phyloP scores from a whole-genome alignment of 2,797 vertebrate species.

The Odontamblyopus lacepedii region DNA sequence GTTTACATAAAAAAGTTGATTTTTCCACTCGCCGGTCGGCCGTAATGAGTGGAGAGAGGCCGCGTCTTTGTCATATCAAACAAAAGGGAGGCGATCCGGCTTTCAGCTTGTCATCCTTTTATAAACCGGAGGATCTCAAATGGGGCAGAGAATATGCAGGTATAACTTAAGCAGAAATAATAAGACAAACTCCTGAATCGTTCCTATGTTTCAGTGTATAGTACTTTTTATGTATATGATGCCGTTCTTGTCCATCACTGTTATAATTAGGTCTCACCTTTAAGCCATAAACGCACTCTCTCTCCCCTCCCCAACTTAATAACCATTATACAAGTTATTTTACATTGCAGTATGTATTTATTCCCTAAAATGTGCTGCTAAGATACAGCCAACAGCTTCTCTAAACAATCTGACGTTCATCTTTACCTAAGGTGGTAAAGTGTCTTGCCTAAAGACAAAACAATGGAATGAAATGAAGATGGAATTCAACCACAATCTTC shows the following conservation, averaged over 20 bases:
- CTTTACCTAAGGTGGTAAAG: too few species aligned
- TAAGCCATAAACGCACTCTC: background rate
- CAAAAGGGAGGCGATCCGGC: background rate
- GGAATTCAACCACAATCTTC: too few species aligned
- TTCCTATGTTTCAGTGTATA: too few species aligned
- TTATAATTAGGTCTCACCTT: background rate
- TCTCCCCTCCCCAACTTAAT: background rate
- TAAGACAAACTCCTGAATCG: background rate
- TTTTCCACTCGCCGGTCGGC: constrained; percentile 22
- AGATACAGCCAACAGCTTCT: too few species aligned
- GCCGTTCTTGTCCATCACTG: background rate
- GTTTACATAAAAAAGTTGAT: constrained; percentile 22
- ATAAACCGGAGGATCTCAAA: constrained; percentile 16
- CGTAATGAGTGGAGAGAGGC: constrained; percentile 17
- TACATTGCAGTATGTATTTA: background rate
- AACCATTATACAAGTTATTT: background rate
- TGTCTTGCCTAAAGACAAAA: too few species aligned
- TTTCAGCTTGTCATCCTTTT: constrained; percentile 2
- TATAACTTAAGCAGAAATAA: background rate
- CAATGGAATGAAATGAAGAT: too few species aligned
- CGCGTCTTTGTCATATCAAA: constrained; percentile 1
- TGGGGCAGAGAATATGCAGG: background rate
- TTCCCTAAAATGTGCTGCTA: too few species aligned
- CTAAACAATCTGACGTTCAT: too few species aligned
- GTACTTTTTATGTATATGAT: too few species aligned